Conservation (phyloP, 2,113 vertebrate genomes). For the Halichoeres trimaculatus region DNA sequence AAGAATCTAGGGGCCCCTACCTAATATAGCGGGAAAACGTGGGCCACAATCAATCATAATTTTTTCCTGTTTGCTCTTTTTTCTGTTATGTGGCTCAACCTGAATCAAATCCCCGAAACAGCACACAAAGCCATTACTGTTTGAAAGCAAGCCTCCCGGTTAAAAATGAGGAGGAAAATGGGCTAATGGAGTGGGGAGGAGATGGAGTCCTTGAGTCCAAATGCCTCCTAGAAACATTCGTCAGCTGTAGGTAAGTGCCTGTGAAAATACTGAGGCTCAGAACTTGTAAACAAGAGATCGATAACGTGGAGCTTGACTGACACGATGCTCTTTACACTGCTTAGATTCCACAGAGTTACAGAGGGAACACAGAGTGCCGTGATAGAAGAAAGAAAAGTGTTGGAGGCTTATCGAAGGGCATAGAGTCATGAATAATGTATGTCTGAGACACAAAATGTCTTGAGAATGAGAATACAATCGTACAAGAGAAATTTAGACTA, state of each 20-base stretch:
- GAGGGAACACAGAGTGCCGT: background rate
- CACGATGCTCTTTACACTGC: constrained; percentile 9
- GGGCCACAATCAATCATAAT: too few relatives aligned
- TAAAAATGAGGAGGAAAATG: background rate
- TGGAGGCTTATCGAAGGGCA: constrained; percentile 19
- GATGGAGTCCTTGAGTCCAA: background rate
- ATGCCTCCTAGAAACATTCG: constrained; percentile 17
- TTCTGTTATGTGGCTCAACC: background rate
- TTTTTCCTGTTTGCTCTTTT: background rate
- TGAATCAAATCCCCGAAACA: background rate
- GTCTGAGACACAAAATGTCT: constrained; percentile 3
- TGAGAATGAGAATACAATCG: background rate
- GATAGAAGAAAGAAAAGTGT: constrained; percentile 7
- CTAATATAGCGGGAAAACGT: too few relatives aligned
- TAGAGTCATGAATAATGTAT: constrained; percentile 41
- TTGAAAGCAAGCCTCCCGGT: background rate
- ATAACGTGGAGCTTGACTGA: constrained; percentile 4
- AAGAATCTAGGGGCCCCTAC: too few relatives aligned
- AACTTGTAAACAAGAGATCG: constrained; percentile 5
- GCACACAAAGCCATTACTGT: background rate
- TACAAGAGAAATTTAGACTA: background rate
- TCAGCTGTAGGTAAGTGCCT: background rate
- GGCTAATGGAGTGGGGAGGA: constrained; percentile 6
- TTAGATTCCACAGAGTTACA: background rate
- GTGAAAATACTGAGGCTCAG: constrained; percentile 2